phyloP scores from a whole-genome alignment of 2,888 invertebrate genomes.

The Cephus pygmeus region DNA sequence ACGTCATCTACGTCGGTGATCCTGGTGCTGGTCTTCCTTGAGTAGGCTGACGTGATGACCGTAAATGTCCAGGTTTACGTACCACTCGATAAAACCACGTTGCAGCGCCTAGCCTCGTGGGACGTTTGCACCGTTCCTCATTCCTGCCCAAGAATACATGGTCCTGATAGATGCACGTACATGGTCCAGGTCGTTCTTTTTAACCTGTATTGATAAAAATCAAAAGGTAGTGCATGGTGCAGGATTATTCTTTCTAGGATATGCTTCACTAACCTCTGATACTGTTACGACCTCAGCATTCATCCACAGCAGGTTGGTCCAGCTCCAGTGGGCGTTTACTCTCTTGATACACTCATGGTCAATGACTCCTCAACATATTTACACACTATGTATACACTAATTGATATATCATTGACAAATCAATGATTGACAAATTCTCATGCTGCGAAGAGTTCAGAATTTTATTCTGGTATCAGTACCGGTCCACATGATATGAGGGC shows the following conservation, averaged over 20 bases:
- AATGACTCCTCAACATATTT: constrained; percentile 37
- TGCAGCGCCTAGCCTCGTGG: not conserved
- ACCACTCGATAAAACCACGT: not conserved
- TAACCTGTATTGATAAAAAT: not conserved
- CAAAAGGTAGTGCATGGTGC: not conserved
- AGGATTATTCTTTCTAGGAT: not conserved
- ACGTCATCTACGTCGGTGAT: not conserved
- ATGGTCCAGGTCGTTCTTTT: not conserved
- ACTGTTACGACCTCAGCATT: not conserved
- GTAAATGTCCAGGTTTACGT: constrained; percentile 7
- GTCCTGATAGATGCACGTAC: not conserved
- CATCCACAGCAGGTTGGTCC: constrained; percentile 22
- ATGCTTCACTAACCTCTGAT: not conserved
- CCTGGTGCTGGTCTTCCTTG: not conserved
- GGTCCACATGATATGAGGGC: too few species aligned
- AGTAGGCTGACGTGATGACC: not conserved
- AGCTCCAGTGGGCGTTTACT: constrained; percentile 28
- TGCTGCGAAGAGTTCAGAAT: not conserved
- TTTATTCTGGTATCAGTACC: too few species aligned
- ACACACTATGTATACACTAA: not conserved
- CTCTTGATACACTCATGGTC: constrained; percentile 37
- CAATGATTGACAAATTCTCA: not conserved
- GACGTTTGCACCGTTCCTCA: constrained; percentile 11
- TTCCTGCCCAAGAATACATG: not conserved
- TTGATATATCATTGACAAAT: not conserved